Evolutionary conservation across 2,797 vertebrate genomes (phyloP).

Genomic region (Basileuterus tristriatus): DNA sequence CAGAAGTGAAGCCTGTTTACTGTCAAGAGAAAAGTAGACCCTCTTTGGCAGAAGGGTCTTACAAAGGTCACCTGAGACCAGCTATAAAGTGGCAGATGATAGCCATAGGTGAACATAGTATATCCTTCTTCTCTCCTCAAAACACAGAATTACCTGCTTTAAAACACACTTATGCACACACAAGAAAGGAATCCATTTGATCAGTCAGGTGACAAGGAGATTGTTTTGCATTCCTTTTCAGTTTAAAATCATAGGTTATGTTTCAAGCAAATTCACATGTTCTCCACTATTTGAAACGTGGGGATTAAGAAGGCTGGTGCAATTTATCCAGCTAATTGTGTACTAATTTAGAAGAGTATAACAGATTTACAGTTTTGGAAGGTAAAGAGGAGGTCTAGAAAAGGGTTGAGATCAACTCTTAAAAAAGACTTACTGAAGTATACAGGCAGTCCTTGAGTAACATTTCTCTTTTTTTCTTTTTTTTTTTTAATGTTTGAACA

Average conservation of each 20-base stretch:
- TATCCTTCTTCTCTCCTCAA: neutral
- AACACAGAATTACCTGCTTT: neutral
- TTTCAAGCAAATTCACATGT: neutral
- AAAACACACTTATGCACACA: neutral
- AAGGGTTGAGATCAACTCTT: neutral
- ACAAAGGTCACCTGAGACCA: neutral
- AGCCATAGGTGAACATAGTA: neutral
- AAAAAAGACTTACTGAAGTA: neutral
- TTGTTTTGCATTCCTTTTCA: neutral
- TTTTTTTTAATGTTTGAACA: neutral
- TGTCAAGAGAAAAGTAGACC: neutral
- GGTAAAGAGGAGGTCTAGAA: neutral
- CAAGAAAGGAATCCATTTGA: neutral
- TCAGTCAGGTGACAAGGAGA: neutral
- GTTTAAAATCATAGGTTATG: neutral
- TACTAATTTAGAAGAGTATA: neutral
- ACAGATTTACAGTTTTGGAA: neutral
- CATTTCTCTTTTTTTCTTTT: rapidly evolving
- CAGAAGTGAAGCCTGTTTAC: neutral
- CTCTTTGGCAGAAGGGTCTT: neutral
- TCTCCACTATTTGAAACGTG: neutral
- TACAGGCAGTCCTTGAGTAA: neutral
- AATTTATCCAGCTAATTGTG: neutral
- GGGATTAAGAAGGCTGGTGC: neutral
- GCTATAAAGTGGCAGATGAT: neutral